Base-by-base conservation (phyloP, 2,113 vertebrate genomes). In the Chlorodrepanis virens region DNA sequence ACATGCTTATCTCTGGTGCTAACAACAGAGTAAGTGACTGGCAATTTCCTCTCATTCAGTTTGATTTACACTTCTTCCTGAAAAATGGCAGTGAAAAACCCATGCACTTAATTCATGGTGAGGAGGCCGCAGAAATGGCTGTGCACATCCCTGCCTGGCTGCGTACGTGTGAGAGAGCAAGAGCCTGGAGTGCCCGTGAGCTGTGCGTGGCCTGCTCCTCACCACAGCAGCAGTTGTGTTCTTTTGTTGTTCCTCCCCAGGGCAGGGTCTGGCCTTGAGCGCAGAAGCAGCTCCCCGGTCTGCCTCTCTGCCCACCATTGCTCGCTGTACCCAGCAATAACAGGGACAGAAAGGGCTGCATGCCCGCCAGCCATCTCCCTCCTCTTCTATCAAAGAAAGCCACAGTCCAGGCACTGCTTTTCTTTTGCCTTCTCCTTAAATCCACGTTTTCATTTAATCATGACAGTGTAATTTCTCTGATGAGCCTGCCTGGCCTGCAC, bases 31-130 rank as follows among this genome's bases (percentile, higher is more conserved):
- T 87, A 89, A 91, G 76, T 53, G 81, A 84, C 87, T 29, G 67
- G 65, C 72, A 50, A 39, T 79, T 96, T 97, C 94, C 91, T 95
- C 69, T 87, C 61, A 95, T 97, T 95, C 89, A 92, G 49, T 39
- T 69, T 69, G 52, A 69, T 81, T 93, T 87, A 74, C 37, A 19
- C 23, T 68, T 93, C 82, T 91, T 84, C 89, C 89, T 94, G 83
- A 53, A 85, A 91, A 87, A 78, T 23, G 31, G 65, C 50, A 82
- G 24, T 64, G 77, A 89, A 87, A 71, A 94, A 33, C 4, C 39
- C 40, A 81, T 31, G 23, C 12, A 13, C 14, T 71, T 60, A 92
- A 61, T 69, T 79, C 50, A 42, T 1, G 0, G 45, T 0, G 2
- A 89, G 57, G 37, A 74, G 49, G 42, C 56, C 0, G 0, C 49